Percentiles rank a stretch among this genome's conserved stretches.
Conservation (phyloP, 1,140 invertebrate genomes). For the Panagrolaimus sp. region DNA sequence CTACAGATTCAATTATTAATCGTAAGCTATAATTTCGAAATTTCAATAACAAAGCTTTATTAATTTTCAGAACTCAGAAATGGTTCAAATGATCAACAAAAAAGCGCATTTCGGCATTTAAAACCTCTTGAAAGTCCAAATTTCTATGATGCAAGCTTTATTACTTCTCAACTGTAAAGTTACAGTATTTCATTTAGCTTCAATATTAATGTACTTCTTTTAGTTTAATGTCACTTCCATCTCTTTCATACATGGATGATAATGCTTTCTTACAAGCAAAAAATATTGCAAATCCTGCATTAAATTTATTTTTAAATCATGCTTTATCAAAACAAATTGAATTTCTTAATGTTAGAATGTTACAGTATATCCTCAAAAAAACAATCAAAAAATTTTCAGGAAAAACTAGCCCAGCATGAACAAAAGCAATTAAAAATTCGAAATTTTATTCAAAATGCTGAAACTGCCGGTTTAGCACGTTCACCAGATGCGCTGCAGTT, state of each 20-base stretch:
- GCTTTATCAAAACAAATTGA: slow-evolving; percentile 13
- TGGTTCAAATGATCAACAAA: neutral
- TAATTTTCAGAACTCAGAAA: neutral
- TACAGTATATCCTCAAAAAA: no score
- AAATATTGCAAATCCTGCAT: neutral
- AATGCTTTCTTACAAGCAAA: neutral
- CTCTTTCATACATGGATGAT: slow-evolving; percentile 1
- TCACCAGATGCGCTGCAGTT: slow-evolving; percentile 1
- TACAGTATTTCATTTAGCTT: neutral
- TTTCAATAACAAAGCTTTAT: neutral
- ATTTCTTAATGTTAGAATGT: slow-evolving; percentile 1
- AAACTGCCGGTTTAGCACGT: neutral
- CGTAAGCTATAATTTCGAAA: neutral
- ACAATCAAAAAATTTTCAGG: neutral
- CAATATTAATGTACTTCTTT: neutral
- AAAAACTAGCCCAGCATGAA: neutral
- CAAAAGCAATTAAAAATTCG: neutral
- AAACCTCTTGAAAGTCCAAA: neutral
- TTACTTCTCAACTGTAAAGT: slow-evolving; percentile 5
- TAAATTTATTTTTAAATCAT: slow-evolving; percentile 4
- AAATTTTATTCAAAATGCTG: slow-evolving; percentile 6
- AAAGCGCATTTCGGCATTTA: neutral
- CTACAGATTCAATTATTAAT: neutral
- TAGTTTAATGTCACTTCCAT: neutral
- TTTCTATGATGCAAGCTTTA: neutral